phyloP scores from a whole-genome alignment of 1,140 invertebrate species.

The Chelonus insularis region DNA sequence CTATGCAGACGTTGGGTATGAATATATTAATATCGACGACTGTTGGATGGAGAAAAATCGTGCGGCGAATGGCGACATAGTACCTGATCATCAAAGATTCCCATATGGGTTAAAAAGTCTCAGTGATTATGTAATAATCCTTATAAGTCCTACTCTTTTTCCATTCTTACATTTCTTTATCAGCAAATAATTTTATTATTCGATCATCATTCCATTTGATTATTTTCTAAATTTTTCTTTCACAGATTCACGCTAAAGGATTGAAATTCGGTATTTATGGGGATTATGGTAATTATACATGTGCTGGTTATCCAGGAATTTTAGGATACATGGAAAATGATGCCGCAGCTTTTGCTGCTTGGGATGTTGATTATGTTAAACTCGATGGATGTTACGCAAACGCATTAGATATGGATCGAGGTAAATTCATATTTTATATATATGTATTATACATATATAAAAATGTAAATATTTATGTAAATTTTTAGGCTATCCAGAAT shows the following conservation, averaged over 20 bases:
- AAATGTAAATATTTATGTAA: too few relatives aligned
- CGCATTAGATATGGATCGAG: constrained; percentile 79
- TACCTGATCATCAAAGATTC: constrained; percentile 84
- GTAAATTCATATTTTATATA: too few relatives aligned
- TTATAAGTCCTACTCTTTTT: neutral
- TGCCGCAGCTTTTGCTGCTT: constrained; percentile 91
- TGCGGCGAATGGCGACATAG: constrained; percentile 74
- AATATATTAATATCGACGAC: constrained; percentile 94
- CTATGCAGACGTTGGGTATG: constrained; percentile 86
- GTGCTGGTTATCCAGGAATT: constrained; percentile 92
- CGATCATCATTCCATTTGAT: too few relatives aligned
- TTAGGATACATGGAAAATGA: constrained; percentile 83
- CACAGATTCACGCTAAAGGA: constrained; percentile 87
- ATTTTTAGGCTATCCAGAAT: constrained; percentile 80
- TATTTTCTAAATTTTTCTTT: neutral
- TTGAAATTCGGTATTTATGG: constrained; percentile 97
- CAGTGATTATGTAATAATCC: constrained; percentile 79
- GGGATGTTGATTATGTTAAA: constrained; percentile 97
- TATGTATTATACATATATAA: too few relatives aligned
- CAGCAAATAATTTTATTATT: constrained; percentile 2
- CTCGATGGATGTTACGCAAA: constrained; percentile 93
- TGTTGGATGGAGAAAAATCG: constrained; percentile 89
- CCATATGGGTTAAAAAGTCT: constrained; percentile 90
- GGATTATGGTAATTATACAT: constrained; percentile 94
- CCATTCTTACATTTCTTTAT: constrained; percentile 21